phyloP scores from a whole-genome alignment of 2,797 vertebrate species.

The Clarias platycephalus region DNA sequence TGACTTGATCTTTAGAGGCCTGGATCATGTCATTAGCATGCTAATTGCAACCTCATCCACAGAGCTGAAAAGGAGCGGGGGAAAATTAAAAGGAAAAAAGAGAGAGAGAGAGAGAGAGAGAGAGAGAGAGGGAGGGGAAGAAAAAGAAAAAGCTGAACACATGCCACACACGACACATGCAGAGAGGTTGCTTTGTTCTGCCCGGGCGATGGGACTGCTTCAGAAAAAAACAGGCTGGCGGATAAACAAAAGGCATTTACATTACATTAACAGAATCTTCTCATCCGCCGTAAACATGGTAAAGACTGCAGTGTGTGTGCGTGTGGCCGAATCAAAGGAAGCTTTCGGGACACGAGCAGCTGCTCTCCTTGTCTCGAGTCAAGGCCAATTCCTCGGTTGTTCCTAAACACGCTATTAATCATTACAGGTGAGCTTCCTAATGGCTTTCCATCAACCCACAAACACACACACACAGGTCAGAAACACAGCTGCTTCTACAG shows the following conservation, averaged over 20 bases:
- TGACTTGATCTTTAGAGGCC: slow-evolving; percentile 68
- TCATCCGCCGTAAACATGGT: slow-evolving; percentile 21
- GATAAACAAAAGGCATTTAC: slow-evolving; percentile 54
- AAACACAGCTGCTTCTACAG: slow-evolving; percentile 1
- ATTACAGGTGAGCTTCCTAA: slow-evolving; percentile 44
- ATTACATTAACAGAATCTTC: slow-evolving; percentile 51
- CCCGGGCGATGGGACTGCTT: slow-evolving; percentile 28
- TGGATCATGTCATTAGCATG: slow-evolving; percentile 68
- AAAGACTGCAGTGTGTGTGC: slow-evolving; percentile 26
- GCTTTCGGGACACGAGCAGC: slow-evolving; percentile 50
- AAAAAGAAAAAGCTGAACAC: slow-evolving; percentile 38
- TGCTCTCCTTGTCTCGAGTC: slow-evolving; percentile 55
- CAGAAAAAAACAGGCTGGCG: slow-evolving; percentile 57
- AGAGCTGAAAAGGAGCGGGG: slow-evolving; percentile 45
- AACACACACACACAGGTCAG: slow-evolving; percentile 23
- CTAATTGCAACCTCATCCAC: slow-evolving; percentile 67
- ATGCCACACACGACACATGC: slow-evolving; percentile 15
- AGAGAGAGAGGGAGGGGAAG: not conserved
- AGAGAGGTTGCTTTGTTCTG: slow-evolving; percentile 57
- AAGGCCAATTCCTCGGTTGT: slow-evolving; percentile 49
- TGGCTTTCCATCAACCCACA: slow-evolving; percentile 6
- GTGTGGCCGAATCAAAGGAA: slow-evolving; percentile 47
- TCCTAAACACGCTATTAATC: slow-evolving; percentile 52
- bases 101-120: not conserved
- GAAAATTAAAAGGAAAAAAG: not conserved